A percentile compares a stretch with the other conserved stretches of the same genome.
Conservation (phyloP, 64 coral and sea anemone genomes). For the Actinia tenebrosa region DNA sequence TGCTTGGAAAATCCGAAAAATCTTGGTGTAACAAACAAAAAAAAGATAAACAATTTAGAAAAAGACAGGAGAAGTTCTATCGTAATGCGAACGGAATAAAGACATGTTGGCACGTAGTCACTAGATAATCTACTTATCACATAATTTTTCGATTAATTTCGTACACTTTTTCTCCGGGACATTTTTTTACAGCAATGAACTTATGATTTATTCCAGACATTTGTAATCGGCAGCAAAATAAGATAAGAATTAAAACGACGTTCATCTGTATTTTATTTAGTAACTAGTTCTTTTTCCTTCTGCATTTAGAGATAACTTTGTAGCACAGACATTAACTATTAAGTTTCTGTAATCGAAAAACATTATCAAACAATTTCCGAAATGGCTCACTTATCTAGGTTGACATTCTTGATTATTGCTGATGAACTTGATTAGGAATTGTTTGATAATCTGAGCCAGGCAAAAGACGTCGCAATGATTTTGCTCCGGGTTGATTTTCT, state of each 20-base stretch:
- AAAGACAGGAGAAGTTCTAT: neutral
- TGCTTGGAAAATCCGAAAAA: neutral
- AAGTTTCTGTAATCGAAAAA: neutral
- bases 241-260: neutral
- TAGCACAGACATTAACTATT: neutral
- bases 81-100: no score
- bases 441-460: no score
- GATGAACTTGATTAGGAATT: no score
- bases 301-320: neutral
- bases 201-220: neutral
- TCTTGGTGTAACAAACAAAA: neutral
- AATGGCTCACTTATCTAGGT: neutral
- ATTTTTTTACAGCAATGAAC: no score
- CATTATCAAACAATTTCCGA: neutral
- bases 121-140: no score
- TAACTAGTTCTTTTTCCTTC: neutral
- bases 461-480: no score
- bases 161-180: no score
- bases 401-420: neutral
- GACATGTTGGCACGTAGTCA: no score
- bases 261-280: neutral
- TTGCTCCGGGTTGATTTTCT: no score
- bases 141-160: no score
- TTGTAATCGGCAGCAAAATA: neutral
- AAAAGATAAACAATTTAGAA: neutral